Evolutionary conservation across 2,888 invertebrate species (phyloP).

Genomic region (Margaritifera margaritifera): DNA sequence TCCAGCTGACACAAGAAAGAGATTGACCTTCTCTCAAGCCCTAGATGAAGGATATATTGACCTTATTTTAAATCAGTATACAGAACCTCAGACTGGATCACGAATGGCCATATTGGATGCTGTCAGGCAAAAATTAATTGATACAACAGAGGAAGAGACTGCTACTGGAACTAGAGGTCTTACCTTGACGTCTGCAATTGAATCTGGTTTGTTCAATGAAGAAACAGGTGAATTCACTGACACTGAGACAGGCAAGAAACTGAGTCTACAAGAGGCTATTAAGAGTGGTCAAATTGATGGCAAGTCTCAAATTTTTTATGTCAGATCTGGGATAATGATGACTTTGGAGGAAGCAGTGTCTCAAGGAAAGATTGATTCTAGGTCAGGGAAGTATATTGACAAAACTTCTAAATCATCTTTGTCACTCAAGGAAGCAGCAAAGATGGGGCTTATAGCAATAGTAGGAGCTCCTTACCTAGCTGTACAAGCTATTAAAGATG

Average conservation of each 20-base stretch:
- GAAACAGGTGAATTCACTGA: constrained; percentile 86
- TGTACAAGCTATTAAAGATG: constrained; percentile 19
- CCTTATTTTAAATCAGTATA: constrained; percentile 51
- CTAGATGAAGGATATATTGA: constrained; percentile 87
- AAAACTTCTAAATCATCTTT: constrained; percentile 83
- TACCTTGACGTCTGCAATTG: constrained; percentile 78
- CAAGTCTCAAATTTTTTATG: constrained; percentile 58
- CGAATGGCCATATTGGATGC: constrained; percentile 90
- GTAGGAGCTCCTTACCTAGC: constrained; percentile 79
- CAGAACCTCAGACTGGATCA: constrained; percentile 80
- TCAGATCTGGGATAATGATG: constrained; percentile 81
- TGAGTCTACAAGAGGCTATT: constrained; percentile 77
- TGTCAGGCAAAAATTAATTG: constrained; percentile 75
- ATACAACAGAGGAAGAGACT: constrained; percentile 37
- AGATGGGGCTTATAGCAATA: constrained; percentile 81
- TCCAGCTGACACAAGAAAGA: constrained; percentile 38
- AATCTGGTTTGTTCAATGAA: constrained; percentile 87
- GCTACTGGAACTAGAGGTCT: constrained; percentile 22
- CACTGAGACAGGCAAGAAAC: constrained; percentile 83
- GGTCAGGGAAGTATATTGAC: constrained; percentile 84
- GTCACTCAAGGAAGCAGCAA: constrained; percentile 81
- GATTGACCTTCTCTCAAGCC: constrained; percentile 78
- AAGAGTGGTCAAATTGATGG: constrained; percentile 51
- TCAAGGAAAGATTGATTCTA: constrained; percentile 77
- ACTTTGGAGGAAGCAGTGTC: constrained; percentile 75